Conservation (phyloP, 2,888 invertebrate genomes). For the Lycophotia porphyrea region DNA sequence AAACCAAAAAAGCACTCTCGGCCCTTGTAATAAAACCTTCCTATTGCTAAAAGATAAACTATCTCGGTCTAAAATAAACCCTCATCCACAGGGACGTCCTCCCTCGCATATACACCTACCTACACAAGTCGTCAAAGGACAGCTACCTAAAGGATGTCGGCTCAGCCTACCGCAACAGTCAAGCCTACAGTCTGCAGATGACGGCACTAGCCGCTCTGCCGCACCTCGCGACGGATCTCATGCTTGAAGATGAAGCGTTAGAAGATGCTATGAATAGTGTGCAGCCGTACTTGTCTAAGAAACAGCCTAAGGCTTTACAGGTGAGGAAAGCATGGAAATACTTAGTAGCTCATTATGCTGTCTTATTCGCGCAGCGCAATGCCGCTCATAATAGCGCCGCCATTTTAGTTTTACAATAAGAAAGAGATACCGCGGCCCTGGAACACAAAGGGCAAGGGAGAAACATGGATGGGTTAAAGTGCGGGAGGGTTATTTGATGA, state of each 20-base stretch:
- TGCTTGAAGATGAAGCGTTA: slow-evolving; percentile 82
- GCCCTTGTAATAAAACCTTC: no score
- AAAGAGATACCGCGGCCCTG: no score
- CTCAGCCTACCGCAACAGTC: slow-evolving; percentile 88
- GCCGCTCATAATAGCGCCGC: not conserved
- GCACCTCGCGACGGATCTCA: slow-evolving; percentile 84
- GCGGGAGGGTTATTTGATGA: no score
- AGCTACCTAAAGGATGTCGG: slow-evolving; percentile 91
- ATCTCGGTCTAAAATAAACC: no score
- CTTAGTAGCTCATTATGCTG: no score
- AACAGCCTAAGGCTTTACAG: slow-evolving; percentile 92
- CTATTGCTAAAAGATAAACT: no score
- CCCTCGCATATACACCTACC: slow-evolving; percentile 90
- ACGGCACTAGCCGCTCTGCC: slow-evolving; percentile 87
- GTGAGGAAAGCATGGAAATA: slow-evolving; percentile 77
- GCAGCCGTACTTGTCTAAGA: slow-evolving; percentile 89
- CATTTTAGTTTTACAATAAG: not conserved
- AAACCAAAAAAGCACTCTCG: no score
- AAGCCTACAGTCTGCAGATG: slow-evolving; percentile 89
- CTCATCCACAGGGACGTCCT: slow-evolving; percentile 91
- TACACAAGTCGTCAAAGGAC: slow-evolving; percentile 87
- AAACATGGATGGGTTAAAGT: no score
- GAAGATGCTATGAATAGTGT: slow-evolving; percentile 83
- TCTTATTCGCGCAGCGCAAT: not conserved
- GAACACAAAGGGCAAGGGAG: no score